Evolutionary conservation across 2,888 invertebrate species (phyloP), one percentile per base, ranked within the genome.

Genomic region (Myathropa florea): DNA sequence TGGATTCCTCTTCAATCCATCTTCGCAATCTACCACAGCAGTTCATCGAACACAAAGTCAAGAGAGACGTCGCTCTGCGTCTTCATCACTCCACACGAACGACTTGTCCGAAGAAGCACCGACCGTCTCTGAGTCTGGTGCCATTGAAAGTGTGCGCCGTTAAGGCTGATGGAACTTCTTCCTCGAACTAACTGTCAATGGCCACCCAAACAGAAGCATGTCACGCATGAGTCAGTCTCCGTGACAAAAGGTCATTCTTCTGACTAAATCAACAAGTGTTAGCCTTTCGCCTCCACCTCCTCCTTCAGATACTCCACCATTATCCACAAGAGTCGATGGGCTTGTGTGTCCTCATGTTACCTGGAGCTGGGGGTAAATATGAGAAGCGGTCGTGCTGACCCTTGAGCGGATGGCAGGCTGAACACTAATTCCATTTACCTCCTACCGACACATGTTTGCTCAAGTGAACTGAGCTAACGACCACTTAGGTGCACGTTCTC

Each of bases 391-490:
- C 60, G 46, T 68, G 46, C 68, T 46, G 67, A 53, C 46, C 67
- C 53, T 46, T 60, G 60, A 23, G 28, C 46, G 61, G 46, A 67
- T 33, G 67, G 0, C 59, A 26, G 46, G 23, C 6, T 60, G 59
- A 26, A 39, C 60, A 68, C 53, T 68, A 24, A 68, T 76, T 68
- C n/a, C 33, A 68, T 76, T 76, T 76, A 28, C 76, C 30, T 76
- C 46, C 39, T 9, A 33, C 67, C 61, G 53, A 68, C 76, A 68
- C 76, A 68, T 76, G 76, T 76, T 76, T 68, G 67, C 60, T 60
- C 76, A 76, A 68, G 60, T 61, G 60, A 60, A 76, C 46, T 65
- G 76, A 33, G 46, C 23, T 59, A 67, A 61, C 67, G 59, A 55
- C 76, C 59, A 67, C 59, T 76, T 60, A 30, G 59, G 24, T 53